Base-by-base conservation (phyloP, 2,113 vertebrate species). In the Oncorhynchus clarkii region DNA sequence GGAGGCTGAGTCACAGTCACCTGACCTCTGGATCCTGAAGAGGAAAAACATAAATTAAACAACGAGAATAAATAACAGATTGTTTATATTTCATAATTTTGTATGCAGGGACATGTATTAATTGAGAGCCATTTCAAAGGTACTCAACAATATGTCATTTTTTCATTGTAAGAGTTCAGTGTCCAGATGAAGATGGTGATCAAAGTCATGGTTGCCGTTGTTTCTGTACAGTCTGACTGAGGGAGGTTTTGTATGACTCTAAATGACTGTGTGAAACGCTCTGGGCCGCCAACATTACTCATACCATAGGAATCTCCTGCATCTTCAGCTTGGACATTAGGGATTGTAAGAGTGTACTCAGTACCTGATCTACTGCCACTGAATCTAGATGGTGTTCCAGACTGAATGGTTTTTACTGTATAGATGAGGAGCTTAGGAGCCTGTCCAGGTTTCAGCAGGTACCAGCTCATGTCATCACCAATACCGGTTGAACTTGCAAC, bases 391-490 rank as follows among this genome's bases (percentile, higher is more conserved):
- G 88, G 78, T 78, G 72, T 77, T 69, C 82, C 85, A 13, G 82
- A 77, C 4, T 0, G 0, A 0, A 0, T 14, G 4, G 0, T 70
- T 29, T 54, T 80, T n/a, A 1, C 18, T 0, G 0, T 0, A 24
- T 85, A 83, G 49, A 93, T 87, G 2, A 91, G 84, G 22, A 78
- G 89, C 78, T 91, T 90, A 18, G 87, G 88, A 73, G 73, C 4
- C 59, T 89, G 67, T 72, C 83, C 90, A 48, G 83, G 69, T 88
- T 89, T 92, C 77, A 88, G 85, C 20, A 87, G 85, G 72, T 90
- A 90, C 87, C 87, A 89, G 0, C 31, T 48, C 14, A 88, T 29
- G 77, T 62, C 16, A 76, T 0, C 0, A 57, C 51, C 75, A 59
- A 81, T 76, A 13, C 39, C 3, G 31, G 49, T 12, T 16, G 49